Evolutionary conservation across 2,888 invertebrate species (phyloP).

Genomic region (Trypoxylon attenuatum): DNA sequence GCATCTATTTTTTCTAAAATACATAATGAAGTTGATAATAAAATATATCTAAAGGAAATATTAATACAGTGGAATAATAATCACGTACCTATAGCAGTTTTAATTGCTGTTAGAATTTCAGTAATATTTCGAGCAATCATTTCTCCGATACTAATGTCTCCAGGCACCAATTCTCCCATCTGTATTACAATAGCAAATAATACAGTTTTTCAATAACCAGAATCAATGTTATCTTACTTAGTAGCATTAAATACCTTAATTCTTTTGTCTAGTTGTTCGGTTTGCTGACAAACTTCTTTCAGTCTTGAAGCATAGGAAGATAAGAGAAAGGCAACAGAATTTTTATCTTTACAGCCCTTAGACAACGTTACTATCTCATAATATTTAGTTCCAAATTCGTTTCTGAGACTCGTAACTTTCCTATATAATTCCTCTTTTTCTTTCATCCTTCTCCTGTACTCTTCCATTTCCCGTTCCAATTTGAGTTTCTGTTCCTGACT

Average conservation of each 20-base stretch:
- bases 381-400: constrained; percentile 54
- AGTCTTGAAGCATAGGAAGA: constrained; percentile 55
- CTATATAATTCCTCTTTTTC: constrained; percentile 75
- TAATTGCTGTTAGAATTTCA: constrained; percentile 59
- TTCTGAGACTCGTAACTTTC: constrained; percentile 65
- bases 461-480: constrained; percentile 58
- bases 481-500: neutral
- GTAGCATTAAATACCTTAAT: constrained; percentile 54
- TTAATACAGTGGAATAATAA: neutral
- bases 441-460: constrained; percentile 72
- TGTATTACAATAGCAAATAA: constrained; percentile 26
- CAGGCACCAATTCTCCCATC: constrained; percentile 60
- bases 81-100: constrained; percentile 62
- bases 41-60: neutral
- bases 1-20: constrained; percentile 58
- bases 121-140: constrained; percentile 57
- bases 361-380: constrained; percentile 54
- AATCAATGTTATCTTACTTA: neutral
- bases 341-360: constrained; percentile 59
- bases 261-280: constrained; percentile 63
- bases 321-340: constrained; percentile 51
- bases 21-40: neutral
- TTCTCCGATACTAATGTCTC: constrained; percentile 63
- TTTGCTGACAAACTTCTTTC: constrained; percentile 69
- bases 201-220: neutral